These are phyloP conservation scores for Muscicapa comitata DNA, from an alignment of 2,797 vertebrate species.

Conservation along the genomic window DNA sequence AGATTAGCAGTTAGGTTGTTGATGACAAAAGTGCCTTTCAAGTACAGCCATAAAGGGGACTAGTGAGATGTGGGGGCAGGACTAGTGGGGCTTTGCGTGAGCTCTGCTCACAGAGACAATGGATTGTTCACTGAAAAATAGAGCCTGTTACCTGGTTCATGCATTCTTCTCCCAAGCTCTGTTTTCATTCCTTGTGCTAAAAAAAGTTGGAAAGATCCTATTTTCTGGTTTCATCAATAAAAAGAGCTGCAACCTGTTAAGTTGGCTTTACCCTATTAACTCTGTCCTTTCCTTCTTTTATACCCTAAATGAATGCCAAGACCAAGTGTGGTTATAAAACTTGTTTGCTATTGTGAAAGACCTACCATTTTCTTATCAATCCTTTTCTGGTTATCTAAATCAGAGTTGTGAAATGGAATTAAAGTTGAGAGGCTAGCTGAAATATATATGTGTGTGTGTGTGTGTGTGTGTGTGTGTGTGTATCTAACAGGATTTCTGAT, in stretches of 20 bases:
- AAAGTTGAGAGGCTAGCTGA: neutral
- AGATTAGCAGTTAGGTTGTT: neutral
- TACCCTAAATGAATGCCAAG: neutral
- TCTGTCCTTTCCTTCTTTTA: neutral
- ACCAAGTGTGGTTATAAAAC: neutral
- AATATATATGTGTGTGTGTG: neutral
- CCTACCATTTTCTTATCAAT: neutral
- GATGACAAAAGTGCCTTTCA: neutral
- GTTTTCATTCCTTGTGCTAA: neutral
- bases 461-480: too few species aligned
- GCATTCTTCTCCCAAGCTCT: neutral
- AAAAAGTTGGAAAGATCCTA: neutral
- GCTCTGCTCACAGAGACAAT: neutral
- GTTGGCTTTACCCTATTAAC: neutral
- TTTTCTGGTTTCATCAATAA: neutral
- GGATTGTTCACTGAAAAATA: neutral
- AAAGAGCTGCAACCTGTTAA: neutral
- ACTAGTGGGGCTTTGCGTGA: neutral
- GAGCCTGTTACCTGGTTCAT: neutral
- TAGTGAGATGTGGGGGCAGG: neutral
- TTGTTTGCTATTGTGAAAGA: neutral
- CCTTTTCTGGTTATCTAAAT: neutral
- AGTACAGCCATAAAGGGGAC: neutral
- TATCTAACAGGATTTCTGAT: neutral
- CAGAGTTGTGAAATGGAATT: neutral